phyloP scores from a whole-genome alignment of 2,113 vertebrate species.

The Anhinga rufa region DNA sequence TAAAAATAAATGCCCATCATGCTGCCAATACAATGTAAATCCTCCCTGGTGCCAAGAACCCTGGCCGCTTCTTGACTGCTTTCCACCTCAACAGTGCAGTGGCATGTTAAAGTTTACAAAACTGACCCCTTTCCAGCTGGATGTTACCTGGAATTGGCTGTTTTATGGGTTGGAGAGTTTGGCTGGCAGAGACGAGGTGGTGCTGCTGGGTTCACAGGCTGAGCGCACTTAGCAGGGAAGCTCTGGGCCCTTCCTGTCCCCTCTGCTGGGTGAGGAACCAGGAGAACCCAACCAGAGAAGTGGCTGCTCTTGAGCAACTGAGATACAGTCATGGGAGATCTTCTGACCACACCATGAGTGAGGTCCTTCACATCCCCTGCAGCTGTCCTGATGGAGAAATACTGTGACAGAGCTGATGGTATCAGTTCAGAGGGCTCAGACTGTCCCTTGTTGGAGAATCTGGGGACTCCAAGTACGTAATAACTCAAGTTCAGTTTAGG shows the following conservation, averaged over 20 bases:
- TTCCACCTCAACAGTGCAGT: accelerated
- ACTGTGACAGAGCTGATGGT: not conserved
- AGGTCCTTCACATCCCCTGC: not conserved
- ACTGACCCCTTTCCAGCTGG: not conserved
- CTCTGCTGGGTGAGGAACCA: not conserved
- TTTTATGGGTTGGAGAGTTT: not conserved
- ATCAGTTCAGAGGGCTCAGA: not conserved
- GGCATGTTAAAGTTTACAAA: not conserved
- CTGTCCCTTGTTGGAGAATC: not conserved
- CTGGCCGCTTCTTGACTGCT: not conserved
- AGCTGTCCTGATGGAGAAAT: not conserved
- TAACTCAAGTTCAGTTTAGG: not conserved
- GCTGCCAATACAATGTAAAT: not conserved
- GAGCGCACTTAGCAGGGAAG: not conserved
- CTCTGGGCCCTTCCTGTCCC: not conserved
- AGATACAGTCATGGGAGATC: not conserved
- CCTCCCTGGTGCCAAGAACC: not conserved
- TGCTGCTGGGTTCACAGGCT: not conserved
- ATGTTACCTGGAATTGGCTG: not conserved
- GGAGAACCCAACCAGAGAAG: not conserved
- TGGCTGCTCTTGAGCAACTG: not conserved
- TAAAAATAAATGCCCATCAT: not conserved
- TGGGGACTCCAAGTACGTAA: not conserved
- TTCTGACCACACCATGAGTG: not conserved
- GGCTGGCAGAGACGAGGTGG: not conserved